Evolutionary conservation across 2,797 vertebrate genomes (phyloP).

Genomic region (Vireo griseus): DNA sequence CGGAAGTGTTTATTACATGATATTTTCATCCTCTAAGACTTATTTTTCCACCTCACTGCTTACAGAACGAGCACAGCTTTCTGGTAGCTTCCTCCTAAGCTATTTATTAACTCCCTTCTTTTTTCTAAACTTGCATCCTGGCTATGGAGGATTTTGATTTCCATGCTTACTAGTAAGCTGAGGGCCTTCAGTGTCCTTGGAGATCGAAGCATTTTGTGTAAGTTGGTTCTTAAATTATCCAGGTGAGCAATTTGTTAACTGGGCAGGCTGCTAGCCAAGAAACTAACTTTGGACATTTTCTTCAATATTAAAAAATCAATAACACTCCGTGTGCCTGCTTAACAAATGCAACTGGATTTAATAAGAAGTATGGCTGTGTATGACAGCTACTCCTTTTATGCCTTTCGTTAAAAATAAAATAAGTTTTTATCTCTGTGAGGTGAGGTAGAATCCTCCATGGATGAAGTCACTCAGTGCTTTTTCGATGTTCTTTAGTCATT

Average conservation of each 20-base stretch:
- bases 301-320: not conserved
- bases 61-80: constrained; percentile 21
- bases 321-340: not conserved
- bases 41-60: not conserved
- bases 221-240: not conserved
- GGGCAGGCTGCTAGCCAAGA: not conserved
- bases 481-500: not conserved
- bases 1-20: not conserved
- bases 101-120: not conserved
- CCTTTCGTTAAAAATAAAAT: not conserved
- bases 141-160: not conserved
- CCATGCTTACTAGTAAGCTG: not conserved
- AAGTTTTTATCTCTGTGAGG: not conserved
- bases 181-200: not conserved
- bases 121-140: not conserved
- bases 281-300: not conserved
- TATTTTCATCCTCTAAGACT: constrained; percentile 34
- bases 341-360: not conserved
- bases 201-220: not conserved
- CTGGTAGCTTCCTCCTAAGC: not conserved
- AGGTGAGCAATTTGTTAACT: not conserved
- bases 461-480: not conserved
- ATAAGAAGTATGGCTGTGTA: not conserved
- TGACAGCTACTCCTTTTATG: not conserved
- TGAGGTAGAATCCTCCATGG: not conserved